These are phyloP conservation scores for Mellilla xanthometata DNA, from an alignment of 2,888 invertebrate genomes.

Conservation along the genomic window DNA sequence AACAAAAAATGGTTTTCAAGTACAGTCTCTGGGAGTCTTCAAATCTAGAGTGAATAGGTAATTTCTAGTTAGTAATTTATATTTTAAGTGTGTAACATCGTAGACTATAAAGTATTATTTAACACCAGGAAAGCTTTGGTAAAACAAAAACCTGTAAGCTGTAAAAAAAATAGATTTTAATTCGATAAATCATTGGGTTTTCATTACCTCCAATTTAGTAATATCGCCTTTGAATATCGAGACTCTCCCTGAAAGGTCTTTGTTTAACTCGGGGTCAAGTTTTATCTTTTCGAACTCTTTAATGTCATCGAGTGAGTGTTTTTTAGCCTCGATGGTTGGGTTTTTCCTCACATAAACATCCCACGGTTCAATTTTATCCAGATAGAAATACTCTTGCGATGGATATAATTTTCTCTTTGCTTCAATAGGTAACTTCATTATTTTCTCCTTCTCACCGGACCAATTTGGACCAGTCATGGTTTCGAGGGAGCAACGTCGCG, in stretches of 20 bases:
- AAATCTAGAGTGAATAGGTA: no score
- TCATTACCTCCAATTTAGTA: constrained; percentile 87
- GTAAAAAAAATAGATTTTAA: no score
- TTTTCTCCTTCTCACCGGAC: constrained; percentile 78
- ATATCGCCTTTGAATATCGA: constrained; percentile 91
- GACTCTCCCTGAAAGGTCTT: constrained; percentile 80
- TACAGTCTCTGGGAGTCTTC: no score
- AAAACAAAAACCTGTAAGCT: no score
- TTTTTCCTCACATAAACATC: constrained; percentile 65
- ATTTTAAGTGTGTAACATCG: no score
- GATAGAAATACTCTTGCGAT: constrained; percentile 54
- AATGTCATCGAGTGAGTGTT: constrained; percentile 60
- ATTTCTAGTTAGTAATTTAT: no score
- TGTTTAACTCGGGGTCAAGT: constrained; percentile 61
- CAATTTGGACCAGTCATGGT: constrained; percentile 67
- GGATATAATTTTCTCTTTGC: constrained; percentile 81
- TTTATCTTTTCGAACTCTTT: constrained; percentile 34
- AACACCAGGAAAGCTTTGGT: no score
- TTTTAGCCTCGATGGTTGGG: constrained; percentile 56
- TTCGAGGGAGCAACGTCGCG: no score
- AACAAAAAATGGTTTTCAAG: no score
- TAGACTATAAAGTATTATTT: no score
- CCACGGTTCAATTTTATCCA: constrained; percentile 83
- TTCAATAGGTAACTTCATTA: constrained; percentile 71
- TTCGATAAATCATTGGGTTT: no score